Percentiles rank a stretch among this genome's conserved stretches.
phyloP scores from a whole-genome alignment of 1,140 invertebrate species.

The Drosophila sulfurigaster region DNA sequence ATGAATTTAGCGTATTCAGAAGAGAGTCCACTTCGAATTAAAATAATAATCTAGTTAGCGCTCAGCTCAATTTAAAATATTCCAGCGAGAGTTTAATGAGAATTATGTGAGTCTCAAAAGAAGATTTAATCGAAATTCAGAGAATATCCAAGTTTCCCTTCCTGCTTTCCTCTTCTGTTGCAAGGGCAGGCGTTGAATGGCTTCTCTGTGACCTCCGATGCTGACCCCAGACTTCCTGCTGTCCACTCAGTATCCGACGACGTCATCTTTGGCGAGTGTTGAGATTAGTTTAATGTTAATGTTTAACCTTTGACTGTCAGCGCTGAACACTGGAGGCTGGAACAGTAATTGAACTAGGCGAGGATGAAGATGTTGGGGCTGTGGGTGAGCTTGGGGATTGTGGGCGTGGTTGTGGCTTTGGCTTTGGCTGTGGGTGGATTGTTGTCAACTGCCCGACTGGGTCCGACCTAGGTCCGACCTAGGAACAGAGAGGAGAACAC shows the following conservation, averaged over 20 bases:
- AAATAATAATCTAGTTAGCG: no score
- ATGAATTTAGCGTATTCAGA: no score
- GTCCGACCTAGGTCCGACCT: slow-evolving; percentile 53
- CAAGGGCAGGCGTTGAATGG: not conserved
- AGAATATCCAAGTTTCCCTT: no score
- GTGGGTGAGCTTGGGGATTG: not conserved
- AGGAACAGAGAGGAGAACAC: slow-evolving; percentile 30
- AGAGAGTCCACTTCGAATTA: no score
- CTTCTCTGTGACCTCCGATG: slow-evolving; percentile 55
- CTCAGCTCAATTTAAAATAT: no score
- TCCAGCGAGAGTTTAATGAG: no score
- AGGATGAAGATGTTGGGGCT: slow-evolving; percentile 4
- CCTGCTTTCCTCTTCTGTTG: no score
- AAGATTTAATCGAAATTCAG: no score
- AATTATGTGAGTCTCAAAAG: no score
- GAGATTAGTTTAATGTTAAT: slow-evolving; percentile 70
- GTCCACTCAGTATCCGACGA: slow-evolving; percentile 27
- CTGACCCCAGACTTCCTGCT: slow-evolving; percentile 74
- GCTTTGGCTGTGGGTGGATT: slow-evolving; percentile 35
- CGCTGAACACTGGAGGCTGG: slow-evolving; percentile 15
- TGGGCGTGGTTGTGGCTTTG: no score
- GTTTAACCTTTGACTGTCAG: slow-evolving; percentile 75
- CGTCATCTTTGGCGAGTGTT: slow-evolving; percentile 47
- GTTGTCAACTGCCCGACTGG: slow-evolving; percentile 35
- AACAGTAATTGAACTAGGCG: slow-evolving; percentile 33